phyloP scores from a whole-genome alignment of 2,113 vertebrate genomes.

The Misgurnus anguillicaudatus region DNA sequence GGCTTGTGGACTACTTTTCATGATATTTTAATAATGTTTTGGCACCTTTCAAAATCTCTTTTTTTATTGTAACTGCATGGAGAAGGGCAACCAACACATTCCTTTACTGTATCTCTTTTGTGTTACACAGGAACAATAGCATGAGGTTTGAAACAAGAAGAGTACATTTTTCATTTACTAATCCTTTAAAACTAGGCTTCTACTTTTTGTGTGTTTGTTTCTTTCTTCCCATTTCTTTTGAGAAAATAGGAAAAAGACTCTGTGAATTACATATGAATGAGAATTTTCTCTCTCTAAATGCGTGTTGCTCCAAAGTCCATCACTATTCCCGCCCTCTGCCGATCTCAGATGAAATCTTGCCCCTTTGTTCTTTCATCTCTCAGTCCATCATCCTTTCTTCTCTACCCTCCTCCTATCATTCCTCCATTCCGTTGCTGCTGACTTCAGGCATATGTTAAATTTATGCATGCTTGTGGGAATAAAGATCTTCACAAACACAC shows the following conservation, averaged over 20 bases:
- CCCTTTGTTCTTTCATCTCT: conserved; percentile 37
- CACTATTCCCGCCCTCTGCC: conserved; percentile 31
- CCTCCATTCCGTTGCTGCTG: conserved; percentile 43
- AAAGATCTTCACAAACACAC: conserved; percentile 33
- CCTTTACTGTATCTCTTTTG: too few species aligned
- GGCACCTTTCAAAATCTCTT: too few species aligned
- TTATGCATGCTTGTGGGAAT: conserved; percentile 41
- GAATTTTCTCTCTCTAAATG: conserved; percentile 22
- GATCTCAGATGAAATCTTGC: conserved; percentile 21
- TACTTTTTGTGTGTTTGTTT: background rate
- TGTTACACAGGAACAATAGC: too few species aligned
- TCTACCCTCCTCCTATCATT: conserved; percentile 23
- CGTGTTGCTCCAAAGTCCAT: conserved; percentile 33
- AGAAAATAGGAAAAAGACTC: background rate
- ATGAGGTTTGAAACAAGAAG: background rate
- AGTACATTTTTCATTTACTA: too few species aligned
- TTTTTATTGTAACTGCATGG: too few species aligned
- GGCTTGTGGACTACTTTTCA: too few species aligned
- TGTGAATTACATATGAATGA: background rate
- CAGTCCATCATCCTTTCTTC: conserved; percentile 27
- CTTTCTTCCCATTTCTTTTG: background rate
- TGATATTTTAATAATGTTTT: too few species aligned
- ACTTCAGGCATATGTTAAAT: conserved; percentile 53
- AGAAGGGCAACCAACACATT: too few species aligned
- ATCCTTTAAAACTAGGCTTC: too few species aligned